These are phyloP conservation scores for Pongo abelii DNA, from an alignment of 2,113 vertebrate genomes.

Conservation along the genomic window DNA sequence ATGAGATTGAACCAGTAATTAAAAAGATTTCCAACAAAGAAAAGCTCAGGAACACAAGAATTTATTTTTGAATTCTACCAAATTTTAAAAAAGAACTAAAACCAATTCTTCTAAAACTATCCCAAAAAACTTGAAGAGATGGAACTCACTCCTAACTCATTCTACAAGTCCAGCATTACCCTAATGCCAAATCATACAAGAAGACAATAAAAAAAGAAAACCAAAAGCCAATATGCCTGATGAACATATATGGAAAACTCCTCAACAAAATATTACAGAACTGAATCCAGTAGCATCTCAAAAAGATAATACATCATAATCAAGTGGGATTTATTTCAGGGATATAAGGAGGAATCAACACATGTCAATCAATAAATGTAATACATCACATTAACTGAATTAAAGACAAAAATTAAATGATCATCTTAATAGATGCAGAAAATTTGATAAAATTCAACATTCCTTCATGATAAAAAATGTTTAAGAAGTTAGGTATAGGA, in stretches of 20 bases:
- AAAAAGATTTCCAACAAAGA: not conserved
- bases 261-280: not conserved
- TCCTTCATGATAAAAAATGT: not conserved
- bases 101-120: not conserved
- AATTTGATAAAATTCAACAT: not conserved
- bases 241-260: not conserved
- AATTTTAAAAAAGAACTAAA: not conserved
- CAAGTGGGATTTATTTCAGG: not conserved
- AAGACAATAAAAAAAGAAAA: not conserved
- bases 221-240: not conserved
- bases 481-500: not conserved
- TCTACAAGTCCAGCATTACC: not conserved
- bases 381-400: not conserved
- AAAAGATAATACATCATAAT: not conserved
- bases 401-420: not conserved
- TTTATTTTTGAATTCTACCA: not conserved
- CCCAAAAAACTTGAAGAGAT: not conserved
- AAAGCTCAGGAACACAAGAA: not conserved
- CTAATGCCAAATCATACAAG: not conserved
- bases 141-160: not conserved
- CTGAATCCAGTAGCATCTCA: not conserved
- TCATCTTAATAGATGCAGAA: not conserved
- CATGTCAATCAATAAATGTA: not conserved
- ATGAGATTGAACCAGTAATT: not conserved
- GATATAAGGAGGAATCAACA: not conserved